Conservation (phyloP, 2,113 vertebrate species). For the Variabilichromis moorii region DNA sequence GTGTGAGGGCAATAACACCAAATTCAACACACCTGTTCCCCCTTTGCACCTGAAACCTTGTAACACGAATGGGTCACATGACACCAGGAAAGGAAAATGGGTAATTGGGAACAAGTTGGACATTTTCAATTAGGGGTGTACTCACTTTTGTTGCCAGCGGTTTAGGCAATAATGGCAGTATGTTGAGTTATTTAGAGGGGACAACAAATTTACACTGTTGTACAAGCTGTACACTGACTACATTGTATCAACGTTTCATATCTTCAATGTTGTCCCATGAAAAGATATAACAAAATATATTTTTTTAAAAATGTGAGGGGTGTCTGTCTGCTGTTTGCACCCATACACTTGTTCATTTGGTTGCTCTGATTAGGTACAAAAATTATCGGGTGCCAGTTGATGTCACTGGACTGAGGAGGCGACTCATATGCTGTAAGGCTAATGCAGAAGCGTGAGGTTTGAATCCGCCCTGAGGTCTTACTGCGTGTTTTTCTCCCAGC, state of each 20-base stretch:
- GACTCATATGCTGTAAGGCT: not conserved
- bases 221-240: not conserved
- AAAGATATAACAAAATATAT: not conserved
- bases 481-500: not conserved
- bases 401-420: not conserved
- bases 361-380: not conserved
- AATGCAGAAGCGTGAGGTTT: not conserved
- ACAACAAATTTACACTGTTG: not conserved
- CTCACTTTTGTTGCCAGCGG: not conserved
- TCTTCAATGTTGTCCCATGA: not conserved
- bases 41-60: not conserved
- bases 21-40: not conserved
- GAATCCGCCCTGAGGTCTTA: not conserved
- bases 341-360: not conserved
- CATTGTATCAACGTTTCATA: not conserved
- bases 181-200: not conserved
- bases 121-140: not conserved
- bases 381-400: not conserved
- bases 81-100: not conserved
- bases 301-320: accelerated
- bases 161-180: not conserved
- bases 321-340: not conserved
- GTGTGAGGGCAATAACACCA: not conserved
- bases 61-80: not conserved
- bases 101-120: not conserved